Evolutionary conservation across 2,888 invertebrate genomes (phyloP).

Genomic region (Rhagonycha lutea): DNA sequence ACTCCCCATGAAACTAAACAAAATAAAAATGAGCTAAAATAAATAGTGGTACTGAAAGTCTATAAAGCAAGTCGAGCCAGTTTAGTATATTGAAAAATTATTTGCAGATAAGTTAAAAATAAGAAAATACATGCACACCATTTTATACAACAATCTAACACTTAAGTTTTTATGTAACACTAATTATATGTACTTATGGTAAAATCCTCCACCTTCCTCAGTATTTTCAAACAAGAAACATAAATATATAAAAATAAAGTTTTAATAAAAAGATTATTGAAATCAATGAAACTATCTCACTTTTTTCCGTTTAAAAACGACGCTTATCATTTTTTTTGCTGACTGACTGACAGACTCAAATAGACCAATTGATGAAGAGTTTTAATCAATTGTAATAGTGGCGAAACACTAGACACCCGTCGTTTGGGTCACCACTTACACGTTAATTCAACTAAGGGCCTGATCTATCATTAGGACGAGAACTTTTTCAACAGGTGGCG

Average conservation of each 20-base stretch:
- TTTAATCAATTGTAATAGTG: no score
- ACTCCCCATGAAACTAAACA: background rate
- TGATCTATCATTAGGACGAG: no score
- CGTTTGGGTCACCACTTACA: no score
- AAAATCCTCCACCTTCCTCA: background rate
- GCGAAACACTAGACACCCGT: no score
- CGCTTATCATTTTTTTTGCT: no score
- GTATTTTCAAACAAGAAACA: background rate
- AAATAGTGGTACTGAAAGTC: constrained; percentile 34
- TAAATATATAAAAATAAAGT: background rate
- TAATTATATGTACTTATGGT: background rate
- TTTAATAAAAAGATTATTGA: no score
- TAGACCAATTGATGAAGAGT: no score
- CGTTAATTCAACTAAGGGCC: no score
- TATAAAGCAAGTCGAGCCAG: constrained; percentile 45
- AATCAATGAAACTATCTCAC: no score
- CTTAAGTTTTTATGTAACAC: background rate
- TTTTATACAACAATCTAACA: constrained; percentile 9
- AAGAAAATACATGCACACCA: constrained; percentile 40
- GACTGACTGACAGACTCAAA: no score
- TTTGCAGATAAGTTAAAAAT: constrained; percentile 41
- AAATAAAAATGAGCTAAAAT: background rate
- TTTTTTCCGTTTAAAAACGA: no score
- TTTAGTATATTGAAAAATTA: constrained; percentile 43
- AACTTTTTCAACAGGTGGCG: no score